phyloP scores from a whole-genome alignment of 1,140 invertebrate species.

The Calephelis nemesis region DNA sequence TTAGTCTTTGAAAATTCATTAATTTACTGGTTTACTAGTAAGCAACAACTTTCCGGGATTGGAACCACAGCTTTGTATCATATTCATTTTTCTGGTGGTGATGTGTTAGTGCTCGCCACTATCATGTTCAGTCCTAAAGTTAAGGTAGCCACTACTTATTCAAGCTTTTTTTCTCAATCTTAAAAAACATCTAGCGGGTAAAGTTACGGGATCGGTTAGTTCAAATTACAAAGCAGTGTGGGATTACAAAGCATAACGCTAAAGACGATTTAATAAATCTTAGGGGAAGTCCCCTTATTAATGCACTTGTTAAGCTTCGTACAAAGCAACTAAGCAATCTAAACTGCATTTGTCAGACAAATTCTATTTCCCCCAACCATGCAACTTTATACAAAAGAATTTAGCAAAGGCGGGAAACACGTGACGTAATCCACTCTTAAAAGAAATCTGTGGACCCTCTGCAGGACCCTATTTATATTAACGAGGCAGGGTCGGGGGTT shows the following conservation, averaged over 20 bases:
- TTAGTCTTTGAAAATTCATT: too few relatives aligned
- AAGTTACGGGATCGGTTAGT: too few relatives aligned
- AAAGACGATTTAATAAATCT: conserved; percentile 5
- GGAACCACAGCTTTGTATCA: too few relatives aligned
- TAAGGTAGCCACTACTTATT: too few relatives aligned
- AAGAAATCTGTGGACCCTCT: conserved; percentile 9
- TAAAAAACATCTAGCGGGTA: too few relatives aligned
- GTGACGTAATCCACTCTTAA: conserved; percentile 10
- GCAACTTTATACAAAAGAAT: conserved; percentile 15
- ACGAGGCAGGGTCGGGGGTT: background rate
- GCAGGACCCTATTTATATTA: conserved; percentile 13
- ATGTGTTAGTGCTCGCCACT: too few relatives aligned
- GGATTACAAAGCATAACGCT: background rate
- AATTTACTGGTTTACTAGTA: too few relatives aligned
- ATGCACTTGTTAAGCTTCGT: conserved; percentile 1
- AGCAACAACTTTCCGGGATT: too few relatives aligned
- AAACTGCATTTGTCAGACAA: conserved; percentile 12
- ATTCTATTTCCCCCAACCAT: background rate
- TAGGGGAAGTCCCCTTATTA: conserved; percentile 11
- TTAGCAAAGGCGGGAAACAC: conserved; percentile 1
- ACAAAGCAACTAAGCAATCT: conserved; percentile 10
- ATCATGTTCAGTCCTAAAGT: too few relatives aligned
- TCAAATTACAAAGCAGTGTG: too few relatives aligned
- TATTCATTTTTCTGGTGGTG: too few relatives aligned
- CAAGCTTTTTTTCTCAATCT: too few relatives aligned